Base-by-base conservation (phyloP, 2,113 vertebrate genomes). In the Polyodon spathula region DNA sequence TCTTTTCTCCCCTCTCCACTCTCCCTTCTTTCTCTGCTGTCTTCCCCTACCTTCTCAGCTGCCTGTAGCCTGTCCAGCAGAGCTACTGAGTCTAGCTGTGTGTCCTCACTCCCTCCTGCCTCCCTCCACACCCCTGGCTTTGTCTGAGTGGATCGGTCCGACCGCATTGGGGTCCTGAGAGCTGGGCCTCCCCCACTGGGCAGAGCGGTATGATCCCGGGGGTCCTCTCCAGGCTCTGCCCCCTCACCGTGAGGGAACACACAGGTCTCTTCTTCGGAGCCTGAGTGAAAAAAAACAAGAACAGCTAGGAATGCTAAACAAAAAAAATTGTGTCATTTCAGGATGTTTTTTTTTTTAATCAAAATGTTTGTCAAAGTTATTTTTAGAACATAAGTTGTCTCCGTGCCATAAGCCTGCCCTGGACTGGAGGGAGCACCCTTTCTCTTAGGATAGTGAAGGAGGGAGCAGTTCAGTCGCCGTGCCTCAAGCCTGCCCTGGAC, bases 181-280 rank as follows among this genome's bases (percentile, higher is more conserved):
- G 54, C 55, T 4, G 64, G 3, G 73, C 71, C 1, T 58, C 42
- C 0, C 5, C 44, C 14, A 11, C 59, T 67, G 11, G 66, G 68
- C 14, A 51, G 42, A 3, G 17, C 48, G 48, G 9, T 11, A 55
- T 63, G n/a, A n/a, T n/a, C n/a, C 41, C 10, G 39, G 0, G 14
- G 42, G 43, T 72, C 68, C 46, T 77, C 78, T 63, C 66, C 61
- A 59, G 69, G 66, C 8, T 87, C 84, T 0, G 66, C 61, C 3
- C 80, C 77, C 15, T 80, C 75, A 40, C 74, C 67, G 6, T 77
- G 76, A 1, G 84, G 81, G 66, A 86, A 89, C 48, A 85, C 68
- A 17, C 88, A 87, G 8, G 81, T 51, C n/a, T 87, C 85, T n/a
- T 88, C 84, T 57, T 88, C 86, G 0, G 80, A 83, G 64, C 83